Base-by-base conservation (phyloP, 1,140 invertebrate genomes). In the Bombus pyrosoma region DNA sequence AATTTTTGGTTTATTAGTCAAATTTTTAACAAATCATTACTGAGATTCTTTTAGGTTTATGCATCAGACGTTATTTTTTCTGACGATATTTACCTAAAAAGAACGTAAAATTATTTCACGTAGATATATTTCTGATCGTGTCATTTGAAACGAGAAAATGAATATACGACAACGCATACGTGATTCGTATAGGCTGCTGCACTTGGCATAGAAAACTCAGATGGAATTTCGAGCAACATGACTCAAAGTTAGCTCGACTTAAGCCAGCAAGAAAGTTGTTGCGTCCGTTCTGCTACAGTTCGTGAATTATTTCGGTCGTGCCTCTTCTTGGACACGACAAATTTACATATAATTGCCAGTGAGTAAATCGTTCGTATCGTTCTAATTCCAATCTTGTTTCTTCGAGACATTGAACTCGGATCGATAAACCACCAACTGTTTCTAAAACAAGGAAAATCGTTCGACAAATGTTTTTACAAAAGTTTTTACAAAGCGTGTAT, bases 171-270 rank as follows among this genome's bases (percentile, higher is more conserved):
- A 43, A n/a, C 37, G 8, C 34, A 43, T 34, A n/a, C 34, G 57
- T 75, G 73, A 57, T 59, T 84, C 53, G 32, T 34, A 32, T 13
- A 37, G 71, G 34, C 74, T 41, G 34, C 39, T 86, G 87, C 74
- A 82, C 88, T 89, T 89, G 88, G 87, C 88, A 87, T 57, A 88
- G 59, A 89, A 88, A 77, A 59, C 41, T 6, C 37, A 5, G 59
- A 73, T 64, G 81, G 86, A 85, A 88, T 62, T 77, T 85, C 72
- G 47, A 28, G 43, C 72, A 76, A 77, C 62, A 28, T n/a, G 71
- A 82, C n/a, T 53, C 82, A 59, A 78, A 71, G 32, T 62, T 59
- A 75, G 75, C 66, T 41, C 41, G 41, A 34, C 47, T 32, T 28
- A 12, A 43, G 41, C 32, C 22, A 39, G 34, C 41, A 53, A 83